phyloP scores from a whole-genome alignment of 2,113 vertebrate genomes.

The Oryzias woworae region DNA sequence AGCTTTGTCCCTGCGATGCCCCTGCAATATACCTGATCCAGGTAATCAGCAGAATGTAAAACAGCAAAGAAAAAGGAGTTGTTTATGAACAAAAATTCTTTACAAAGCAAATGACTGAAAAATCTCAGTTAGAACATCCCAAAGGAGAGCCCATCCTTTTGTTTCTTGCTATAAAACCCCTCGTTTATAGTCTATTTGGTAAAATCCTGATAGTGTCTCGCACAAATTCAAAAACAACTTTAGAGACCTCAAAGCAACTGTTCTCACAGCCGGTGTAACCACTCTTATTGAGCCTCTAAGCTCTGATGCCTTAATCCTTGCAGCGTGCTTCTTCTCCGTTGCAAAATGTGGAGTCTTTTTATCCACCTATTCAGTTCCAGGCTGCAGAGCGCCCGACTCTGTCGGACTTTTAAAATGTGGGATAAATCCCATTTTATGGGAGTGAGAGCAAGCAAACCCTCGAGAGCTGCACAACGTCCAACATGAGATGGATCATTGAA shows the following conservation, averaged over 20 bases:
- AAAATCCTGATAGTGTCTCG: not conserved
- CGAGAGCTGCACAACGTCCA: not conserved
- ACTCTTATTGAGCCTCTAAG: slow-evolving; percentile 36
- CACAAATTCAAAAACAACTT: not conserved
- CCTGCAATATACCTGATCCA: no score
- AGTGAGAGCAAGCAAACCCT: slow-evolving; percentile 1
- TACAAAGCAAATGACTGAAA: no score
- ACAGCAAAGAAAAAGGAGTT: no score
- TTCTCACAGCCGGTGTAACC: slow-evolving; percentile 3
- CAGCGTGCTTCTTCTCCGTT: slow-evolving; percentile 32
- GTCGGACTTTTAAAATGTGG: slow-evolving; percentile 12
- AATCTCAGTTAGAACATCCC: no score
- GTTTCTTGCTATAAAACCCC: no score
- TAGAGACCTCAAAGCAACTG: slow-evolving; percentile 12
- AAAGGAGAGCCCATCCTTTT: no score
- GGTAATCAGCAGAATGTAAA: no score
- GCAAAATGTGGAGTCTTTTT: slow-evolving; percentile 27
- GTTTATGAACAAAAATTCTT: no score
- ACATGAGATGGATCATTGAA: slow-evolving; percentile 1
- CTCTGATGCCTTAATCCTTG: slow-evolving; percentile 29
- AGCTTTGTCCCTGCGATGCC: no score
- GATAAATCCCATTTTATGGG: slow-evolving; percentile 10
- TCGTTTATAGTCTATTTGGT: not conserved
- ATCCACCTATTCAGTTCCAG: slow-evolving; percentile 50
- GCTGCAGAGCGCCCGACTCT: slow-evolving; percentile 23